Percentiles rank a stretch among this genome's conserved stretches.
phyloP scores from a whole-genome alignment of 1,140 invertebrate genomes.

The Drosophila jambulina region DNA sequence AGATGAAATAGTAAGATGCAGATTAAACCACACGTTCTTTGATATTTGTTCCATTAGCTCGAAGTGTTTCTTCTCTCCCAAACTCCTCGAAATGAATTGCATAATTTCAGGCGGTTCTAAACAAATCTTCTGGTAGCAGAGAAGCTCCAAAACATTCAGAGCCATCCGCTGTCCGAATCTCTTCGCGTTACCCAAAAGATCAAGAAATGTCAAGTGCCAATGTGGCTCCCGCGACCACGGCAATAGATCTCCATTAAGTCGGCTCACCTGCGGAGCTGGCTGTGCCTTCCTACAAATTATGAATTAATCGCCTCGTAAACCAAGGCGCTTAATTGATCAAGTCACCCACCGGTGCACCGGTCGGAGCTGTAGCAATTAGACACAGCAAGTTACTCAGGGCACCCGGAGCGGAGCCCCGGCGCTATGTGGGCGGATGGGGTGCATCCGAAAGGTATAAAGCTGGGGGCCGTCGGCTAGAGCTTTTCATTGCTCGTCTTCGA shows the following conservation, averaged over 20 bases:
- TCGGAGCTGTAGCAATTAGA: slow-evolving; percentile 51
- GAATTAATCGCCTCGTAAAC: slow-evolving; percentile 69
- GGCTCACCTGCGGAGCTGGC: slow-evolving; percentile 23
- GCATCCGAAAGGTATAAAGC: slow-evolving; percentile 69
- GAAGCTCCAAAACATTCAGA: not conserved
- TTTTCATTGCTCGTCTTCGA: slow-evolving; percentile 62
- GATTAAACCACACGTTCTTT: too few species aligned
- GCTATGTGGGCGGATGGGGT: slow-evolving; percentile 50
- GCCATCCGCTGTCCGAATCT: slow-evolving; percentile 16
- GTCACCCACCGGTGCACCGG: slow-evolving; percentile 61
- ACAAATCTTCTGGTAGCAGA: not conserved
- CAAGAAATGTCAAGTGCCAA: slow-evolving; percentile 33
- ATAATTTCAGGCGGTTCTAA: slow-evolving; percentile 54
- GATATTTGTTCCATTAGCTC: rapidly evolving
- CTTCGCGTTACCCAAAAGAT: not conserved
- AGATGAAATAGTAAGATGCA: not conserved
- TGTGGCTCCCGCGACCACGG: slow-evolving; percentile 26
- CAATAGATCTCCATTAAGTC: slow-evolving; percentile 49
- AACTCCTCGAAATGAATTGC: slow-evolving; percentile 1
- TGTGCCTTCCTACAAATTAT: slow-evolving; percentile 64
- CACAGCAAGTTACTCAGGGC: slow-evolving; percentile 10
- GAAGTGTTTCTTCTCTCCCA: too few species aligned
- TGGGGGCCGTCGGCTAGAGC: slow-evolving; percentile 13
- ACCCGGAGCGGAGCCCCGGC: not conserved
- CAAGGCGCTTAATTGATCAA: slow-evolving; percentile 66